Base-by-base conservation (phyloP, 2,888 invertebrate species). In the Spodoptera littoralis region DNA sequence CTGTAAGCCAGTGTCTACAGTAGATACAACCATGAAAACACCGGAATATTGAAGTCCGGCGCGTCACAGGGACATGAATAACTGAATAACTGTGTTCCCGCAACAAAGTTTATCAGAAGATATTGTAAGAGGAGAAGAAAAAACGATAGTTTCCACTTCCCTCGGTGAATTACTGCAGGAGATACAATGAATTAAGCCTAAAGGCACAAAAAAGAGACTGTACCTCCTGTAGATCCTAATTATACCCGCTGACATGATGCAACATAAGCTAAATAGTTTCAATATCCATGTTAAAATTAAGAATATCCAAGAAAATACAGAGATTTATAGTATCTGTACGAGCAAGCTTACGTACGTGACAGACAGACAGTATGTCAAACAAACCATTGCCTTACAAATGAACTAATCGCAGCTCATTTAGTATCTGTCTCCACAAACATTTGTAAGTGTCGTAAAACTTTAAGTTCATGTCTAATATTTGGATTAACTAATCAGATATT, bases 351-450 rank as follows among this genome's bases (percentile, higher is more conserved):
- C 60, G 51, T 60, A 44, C 42, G 51, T 69, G 80, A 81, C 36
- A 36, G 9, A 9, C 36, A 36, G 36, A 36, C 79, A 70, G 61
- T 68, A 64, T 85, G 86, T 86, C 87, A 88, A 87, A 86, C 86
- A 86, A 79, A 77, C 60, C 48, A 68, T 61, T 68, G 49, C 51
- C 65, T 81, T 74, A 65, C 60, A 70, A 72, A 67, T 66, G 71
- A 81, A 89, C 87, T 86, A 86, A 87, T 89, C 76, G 65, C 66
- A 65, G 54, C 51, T 57, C 74, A 80, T 85, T 88, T 82, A 81
- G 73, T 73, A 73, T 65, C 58, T 78, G 73, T 77, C 66, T 44
- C 58, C 45, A 46, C 50, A 46, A 46, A 49, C 61, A 73, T 73
- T 76, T 58, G 22, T 58, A 48, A 27, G 13, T 52, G 72, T 73